phyloP scores from a whole-genome alignment of 2,888 invertebrate species.

The Lucinisca nassula region DNA sequence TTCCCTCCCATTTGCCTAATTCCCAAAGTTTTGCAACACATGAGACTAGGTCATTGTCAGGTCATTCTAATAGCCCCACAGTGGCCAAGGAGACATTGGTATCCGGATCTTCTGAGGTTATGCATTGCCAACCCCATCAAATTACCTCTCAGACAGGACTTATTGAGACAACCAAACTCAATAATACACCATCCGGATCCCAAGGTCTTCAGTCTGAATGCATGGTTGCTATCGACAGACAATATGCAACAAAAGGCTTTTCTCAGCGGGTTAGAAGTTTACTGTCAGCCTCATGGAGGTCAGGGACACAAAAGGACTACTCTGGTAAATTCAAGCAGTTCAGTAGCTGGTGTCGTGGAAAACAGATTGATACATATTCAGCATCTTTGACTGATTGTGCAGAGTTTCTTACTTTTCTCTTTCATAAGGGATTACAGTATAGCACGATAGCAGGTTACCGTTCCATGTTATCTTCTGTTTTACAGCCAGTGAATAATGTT shows the following conservation, averaged over 20 bases:
- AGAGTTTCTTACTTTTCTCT: conserved; percentile 11
- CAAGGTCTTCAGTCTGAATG: conserved; percentile 33
- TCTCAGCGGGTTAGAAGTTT: conserved; percentile 8
- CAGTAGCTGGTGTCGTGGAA: too few relatives aligned
- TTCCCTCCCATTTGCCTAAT: conserved; percentile 40
- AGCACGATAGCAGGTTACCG: conserved; percentile 22
- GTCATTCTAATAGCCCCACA: conserved; percentile 41
- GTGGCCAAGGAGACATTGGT: too few relatives aligned
- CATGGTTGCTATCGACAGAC: conserved; percentile 51
- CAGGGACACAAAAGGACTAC: conserved; percentile 41
- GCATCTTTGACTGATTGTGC: conserved; percentile 27
- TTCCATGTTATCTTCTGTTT: conserved; percentile 18
- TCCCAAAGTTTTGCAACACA: conserved; percentile 32
- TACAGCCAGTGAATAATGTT: conserved; percentile 6
- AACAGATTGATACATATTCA: conserved; percentile 23
- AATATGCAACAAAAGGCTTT: conserved; percentile 12
- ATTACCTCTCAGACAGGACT: not conserved
- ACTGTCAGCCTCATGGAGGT: conserved; percentile 34
- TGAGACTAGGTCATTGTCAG: conserved; percentile 26
- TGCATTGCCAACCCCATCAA: too few relatives aligned
- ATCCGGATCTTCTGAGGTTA: too few relatives aligned
- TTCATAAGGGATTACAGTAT: not conserved
- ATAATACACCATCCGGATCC: conserved; percentile 27
- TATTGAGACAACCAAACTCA: conserved; percentile 3
- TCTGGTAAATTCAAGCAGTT: too few relatives aligned